Evolutionary conservation across 1,140 invertebrate species (phyloP).

Genomic region (Battus philenor): DNA sequence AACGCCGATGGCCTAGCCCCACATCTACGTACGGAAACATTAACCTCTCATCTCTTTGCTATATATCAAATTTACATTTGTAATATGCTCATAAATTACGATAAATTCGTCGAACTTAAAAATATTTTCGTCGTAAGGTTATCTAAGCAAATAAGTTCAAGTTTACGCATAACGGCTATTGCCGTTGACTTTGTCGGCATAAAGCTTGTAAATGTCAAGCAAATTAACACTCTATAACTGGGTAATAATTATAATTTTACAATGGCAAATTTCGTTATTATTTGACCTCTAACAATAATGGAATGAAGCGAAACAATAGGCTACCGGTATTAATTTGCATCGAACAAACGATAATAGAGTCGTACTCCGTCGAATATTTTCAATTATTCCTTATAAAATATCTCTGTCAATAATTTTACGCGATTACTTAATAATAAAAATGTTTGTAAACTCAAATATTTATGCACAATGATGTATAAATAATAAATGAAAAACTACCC

Average conservation of each 20-base stretch:
- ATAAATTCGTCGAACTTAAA: slow-evolving; percentile 4
- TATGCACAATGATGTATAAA: too few species aligned
- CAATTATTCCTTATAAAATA: too few species aligned
- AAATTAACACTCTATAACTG: neutral
- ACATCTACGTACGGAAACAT: too few species aligned
- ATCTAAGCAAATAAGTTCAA: neutral
- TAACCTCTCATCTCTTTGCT: too few species aligned
- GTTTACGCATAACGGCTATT: slow-evolving; percentile 6
- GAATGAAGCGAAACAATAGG: neutral
- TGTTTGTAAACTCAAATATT: too few species aligned
- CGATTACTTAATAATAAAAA: too few species aligned
- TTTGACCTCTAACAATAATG: slow-evolving; percentile 3
- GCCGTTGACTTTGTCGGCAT: neutral
- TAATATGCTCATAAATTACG: too few species aligned
- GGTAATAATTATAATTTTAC: neutral
- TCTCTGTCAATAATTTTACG: too few species aligned
- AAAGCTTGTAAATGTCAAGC: neutral
- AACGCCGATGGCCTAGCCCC: too few species aligned
- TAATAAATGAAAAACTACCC: too few species aligned
- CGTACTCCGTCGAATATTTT: too few species aligned
- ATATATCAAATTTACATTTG: too few species aligned
- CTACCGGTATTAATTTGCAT: slow-evolving; percentile 1
- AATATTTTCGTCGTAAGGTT: slow-evolving; percentile 1
- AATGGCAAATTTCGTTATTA: neutral
- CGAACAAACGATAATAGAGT: slow-evolving; percentile 1